Conservation (phyloP, 2,797 vertebrate species). For the Pagetopsis macropterus region DNA sequence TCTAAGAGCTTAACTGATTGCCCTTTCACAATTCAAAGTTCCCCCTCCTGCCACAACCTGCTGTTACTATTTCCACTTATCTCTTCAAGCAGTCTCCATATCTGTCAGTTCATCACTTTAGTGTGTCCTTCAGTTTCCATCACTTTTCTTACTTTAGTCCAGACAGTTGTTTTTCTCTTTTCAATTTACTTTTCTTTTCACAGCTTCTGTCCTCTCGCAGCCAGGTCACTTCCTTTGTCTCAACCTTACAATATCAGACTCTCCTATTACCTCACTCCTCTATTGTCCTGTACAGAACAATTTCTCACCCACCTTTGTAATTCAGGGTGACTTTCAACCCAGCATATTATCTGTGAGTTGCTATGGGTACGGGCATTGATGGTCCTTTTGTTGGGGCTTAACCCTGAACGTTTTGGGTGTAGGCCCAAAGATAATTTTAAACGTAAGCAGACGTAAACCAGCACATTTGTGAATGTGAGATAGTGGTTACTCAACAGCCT, state of each 20-base stretch:
- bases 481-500: too few species aligned
- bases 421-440: too few species aligned
- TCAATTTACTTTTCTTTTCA: slow-evolving; percentile 11
- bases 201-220: neutral
- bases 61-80: slow-evolving; percentile 20
- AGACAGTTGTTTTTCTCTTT: slow-evolving; percentile 4
- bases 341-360: slow-evolving; percentile 4
- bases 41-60: slow-evolving; percentile 16
- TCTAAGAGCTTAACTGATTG: slow-evolving; percentile 14
- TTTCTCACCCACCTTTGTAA: slow-evolving; percentile 45
- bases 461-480: too few species aligned
- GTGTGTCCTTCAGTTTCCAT: slow-evolving; percentile 24
- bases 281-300: slow-evolving; percentile 26
- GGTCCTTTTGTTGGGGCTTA: too few species aligned
- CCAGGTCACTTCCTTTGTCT: slow-evolving; percentile 14
- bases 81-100: slow-evolving; percentile 14
- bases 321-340: slow-evolving; percentile 59
- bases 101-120: slow-evolving; percentile 32
- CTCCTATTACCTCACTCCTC: slow-evolving; percentile 12
- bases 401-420: too few species aligned
- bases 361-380: too few species aligned
- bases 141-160: slow-evolving; percentile 15
- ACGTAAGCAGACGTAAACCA: too few species aligned
- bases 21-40: slow-evolving; percentile 24
- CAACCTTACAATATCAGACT: slow-evolving; percentile 8